Percentiles rank a stretch among this genome's conserved stretches.
Conservation (phyloP, 2,113 vertebrate species). For the Ptilonorhynchus violaceus region DNA sequence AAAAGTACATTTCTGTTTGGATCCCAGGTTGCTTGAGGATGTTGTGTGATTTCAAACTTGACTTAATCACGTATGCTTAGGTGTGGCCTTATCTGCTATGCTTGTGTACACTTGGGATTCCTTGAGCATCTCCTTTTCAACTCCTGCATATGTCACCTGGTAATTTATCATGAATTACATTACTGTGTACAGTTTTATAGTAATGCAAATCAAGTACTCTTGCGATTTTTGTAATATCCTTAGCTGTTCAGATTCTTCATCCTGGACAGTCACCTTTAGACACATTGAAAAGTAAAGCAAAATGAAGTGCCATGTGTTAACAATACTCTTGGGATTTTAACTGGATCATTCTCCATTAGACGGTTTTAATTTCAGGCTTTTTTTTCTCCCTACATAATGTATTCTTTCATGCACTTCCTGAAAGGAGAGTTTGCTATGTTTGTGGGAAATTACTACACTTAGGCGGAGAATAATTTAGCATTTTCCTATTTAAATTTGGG, state of each 20-base stretch:
- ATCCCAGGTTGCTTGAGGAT: background rate
- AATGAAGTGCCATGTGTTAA: background rate
- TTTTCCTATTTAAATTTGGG: background rate
- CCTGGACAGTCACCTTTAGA: background rate
- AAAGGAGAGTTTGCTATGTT: background rate
- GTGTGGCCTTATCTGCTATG: accelerated
- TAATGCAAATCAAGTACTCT: background rate
- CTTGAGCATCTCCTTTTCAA: background rate
- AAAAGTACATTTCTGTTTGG: background rate
- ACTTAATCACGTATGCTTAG: background rate
- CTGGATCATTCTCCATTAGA: background rate
- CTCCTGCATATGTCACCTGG: background rate
- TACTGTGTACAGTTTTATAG: background rate
- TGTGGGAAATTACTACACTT: background rate
- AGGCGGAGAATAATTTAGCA: background rate
- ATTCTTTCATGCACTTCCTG: background rate
- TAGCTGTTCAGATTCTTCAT: background rate
- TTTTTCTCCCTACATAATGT: background rate
- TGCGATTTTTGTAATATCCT: background rate
- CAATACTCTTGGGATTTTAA: background rate
- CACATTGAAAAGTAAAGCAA: background rate
- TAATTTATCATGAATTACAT: background rate
- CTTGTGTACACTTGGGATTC: background rate
- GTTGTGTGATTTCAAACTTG: background rate
- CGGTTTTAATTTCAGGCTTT: background rate